A percentile compares a stretch with the other conserved stretches of the same genome.
Evolutionary conservation across 1,140 invertebrate species (phyloP).

Genomic region (Pachyrhynchus sulphureomaculatus): DNA sequence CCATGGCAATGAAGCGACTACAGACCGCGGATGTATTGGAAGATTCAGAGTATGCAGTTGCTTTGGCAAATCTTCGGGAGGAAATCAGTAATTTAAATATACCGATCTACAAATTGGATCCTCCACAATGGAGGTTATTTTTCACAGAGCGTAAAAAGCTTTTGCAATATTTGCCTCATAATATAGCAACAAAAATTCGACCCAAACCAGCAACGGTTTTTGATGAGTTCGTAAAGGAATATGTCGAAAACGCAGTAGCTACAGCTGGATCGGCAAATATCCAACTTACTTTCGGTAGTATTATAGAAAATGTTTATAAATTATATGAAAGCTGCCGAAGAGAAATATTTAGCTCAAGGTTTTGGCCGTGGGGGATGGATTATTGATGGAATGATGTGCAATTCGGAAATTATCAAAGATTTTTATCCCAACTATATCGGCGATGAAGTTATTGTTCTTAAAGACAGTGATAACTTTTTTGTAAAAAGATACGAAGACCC

Average conservation of each 20-base stretch:
- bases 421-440: constrained; percentile 53
- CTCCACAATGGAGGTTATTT: constrained; percentile 18
- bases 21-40: constrained; percentile 17
- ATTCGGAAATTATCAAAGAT: constrained; percentile 53
- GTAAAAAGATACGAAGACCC: constrained; percentile 34
- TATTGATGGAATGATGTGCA: constrained; percentile 57
- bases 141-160: constrained; percentile 27
- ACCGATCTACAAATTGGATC: constrained; percentile 21
- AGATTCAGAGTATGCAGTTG: constrained; percentile 27
- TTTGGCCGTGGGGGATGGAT: constrained; percentile 55
- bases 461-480: constrained; percentile 52
- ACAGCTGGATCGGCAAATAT: constrained; percentile 49
- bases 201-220: constrained; percentile 34
- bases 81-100: constrained; percentile 23
- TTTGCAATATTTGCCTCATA: constrained; percentile 32
- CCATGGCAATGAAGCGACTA: constrained; percentile 28
- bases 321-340: constrained; percentile 50
- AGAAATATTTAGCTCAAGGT: constrained; percentile 38
- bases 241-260: constrained; percentile 49
- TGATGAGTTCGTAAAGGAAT: constrained; percentile 41
- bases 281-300: constrained; percentile 35
- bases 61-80: constrained; percentile 23
- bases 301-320: constrained; percentile 48
- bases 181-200: constrained; percentile 27
- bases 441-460: constrained; percentile 57